Evolutionary conservation across 2,113 vertebrate genomes (phyloP), one percentile per base, ranked within the genome.

Genomic region (Campylomormyrus numenius): DNA sequence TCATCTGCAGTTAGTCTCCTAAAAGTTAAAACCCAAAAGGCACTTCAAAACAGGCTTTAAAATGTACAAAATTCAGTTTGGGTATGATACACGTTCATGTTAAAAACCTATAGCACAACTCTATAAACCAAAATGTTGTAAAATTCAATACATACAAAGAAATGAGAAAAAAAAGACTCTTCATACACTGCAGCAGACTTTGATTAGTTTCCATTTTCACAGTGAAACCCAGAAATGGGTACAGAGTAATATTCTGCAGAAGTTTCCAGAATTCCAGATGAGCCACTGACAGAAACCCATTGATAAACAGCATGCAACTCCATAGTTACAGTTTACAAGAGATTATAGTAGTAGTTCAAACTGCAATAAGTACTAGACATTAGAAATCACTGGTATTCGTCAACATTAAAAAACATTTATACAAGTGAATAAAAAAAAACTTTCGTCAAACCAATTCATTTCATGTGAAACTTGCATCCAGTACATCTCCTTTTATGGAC

Each of bases 221-320:
- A 49, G 45, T 85, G 9, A 85, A 85, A 48, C 46, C 42, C 45
- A 85, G 83, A 48, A n/a, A 85, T 80, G 74, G 35, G 74, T 35
- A 39, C 4, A 39, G 74, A 19, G 10, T 6, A 56, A 77, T 77
- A 35, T 85, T 42, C 45, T 48, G 83, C n/a, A 49, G 46, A 85
- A 85, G 83, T 85, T 48, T 27, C 83, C 83, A 85, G 83, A 85
- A 85, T 17, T 83, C 45, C 83, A 85, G n/a, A 85, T 10, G 10
- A 48, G 15, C 83, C 46, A 48, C n/a, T 85, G 19, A n/a, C 42
- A 85, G 46, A n/a, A 48, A 85, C 83, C 46, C 45, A 46, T 49
- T 85, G 19, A 66, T 66, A 62, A 66, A 85, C 74, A 39, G 15
- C 15, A 42, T 42, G 17, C 35, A 17, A 80, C 74, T 80, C 62